Evolutionary conservation across 2,113 vertebrate genomes (phyloP).

Genomic region (Indicator maculatus): DNA sequence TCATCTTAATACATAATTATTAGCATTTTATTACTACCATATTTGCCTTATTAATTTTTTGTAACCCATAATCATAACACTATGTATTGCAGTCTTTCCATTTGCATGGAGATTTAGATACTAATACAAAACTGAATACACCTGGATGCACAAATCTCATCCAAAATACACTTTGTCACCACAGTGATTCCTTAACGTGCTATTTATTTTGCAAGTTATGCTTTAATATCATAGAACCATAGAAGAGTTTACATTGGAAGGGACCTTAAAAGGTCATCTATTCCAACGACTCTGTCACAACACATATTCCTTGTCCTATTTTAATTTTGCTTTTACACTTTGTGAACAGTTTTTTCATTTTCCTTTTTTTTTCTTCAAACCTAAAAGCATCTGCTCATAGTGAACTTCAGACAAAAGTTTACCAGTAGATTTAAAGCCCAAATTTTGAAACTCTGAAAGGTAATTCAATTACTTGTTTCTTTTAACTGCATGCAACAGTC

Average conservation of each 20-base stretch:
- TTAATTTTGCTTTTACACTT: neutral
- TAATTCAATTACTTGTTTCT: conserved; percentile 55
- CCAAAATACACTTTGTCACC: neutral
- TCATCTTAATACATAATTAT: too few species aligned
- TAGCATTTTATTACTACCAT: too few species aligned
- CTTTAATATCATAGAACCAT: neutral
- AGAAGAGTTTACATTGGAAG: neutral
- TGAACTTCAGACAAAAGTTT: conserved; percentile 6
- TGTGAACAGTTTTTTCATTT: neutral
- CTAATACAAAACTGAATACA: neutral
- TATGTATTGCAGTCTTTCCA: too few species aligned
- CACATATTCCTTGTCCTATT: neutral
- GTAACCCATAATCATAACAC: too few species aligned
- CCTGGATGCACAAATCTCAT: neutral
- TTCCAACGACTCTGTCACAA: neutral
- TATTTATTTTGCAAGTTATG: neutral
- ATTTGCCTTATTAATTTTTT: too few species aligned
- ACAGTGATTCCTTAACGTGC: neutral
- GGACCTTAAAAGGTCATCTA: neutral
- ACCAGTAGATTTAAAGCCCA: neutral
- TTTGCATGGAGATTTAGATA: too few species aligned
- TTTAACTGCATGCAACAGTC: conserved; percentile 33
- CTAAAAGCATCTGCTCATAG: neutral
- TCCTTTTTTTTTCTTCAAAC: neutral
- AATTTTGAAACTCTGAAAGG: conserved; percentile 5